These are phyloP conservation scores for Gerris buenoi DNA, from an alignment of 1,140 invertebrate species.

Conservation along the genomic window DNA sequence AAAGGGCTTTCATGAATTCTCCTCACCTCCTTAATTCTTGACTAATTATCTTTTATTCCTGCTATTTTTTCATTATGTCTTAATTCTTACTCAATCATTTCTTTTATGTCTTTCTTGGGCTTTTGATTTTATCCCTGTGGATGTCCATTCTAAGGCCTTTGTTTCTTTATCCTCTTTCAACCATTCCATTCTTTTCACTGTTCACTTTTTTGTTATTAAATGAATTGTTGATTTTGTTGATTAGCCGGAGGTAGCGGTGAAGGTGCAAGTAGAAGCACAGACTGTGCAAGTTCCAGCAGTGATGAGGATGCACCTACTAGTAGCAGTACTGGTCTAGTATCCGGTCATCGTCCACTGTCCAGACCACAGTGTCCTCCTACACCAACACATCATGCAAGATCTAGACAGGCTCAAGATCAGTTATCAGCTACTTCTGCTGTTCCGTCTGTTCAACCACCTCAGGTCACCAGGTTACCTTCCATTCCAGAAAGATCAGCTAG, in stretches of 20 bases:
- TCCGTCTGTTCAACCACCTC: background rate
- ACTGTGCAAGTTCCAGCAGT: background rate
- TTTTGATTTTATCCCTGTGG: no score
- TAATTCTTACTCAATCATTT: no score
- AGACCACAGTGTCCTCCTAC: conserved; percentile 56
- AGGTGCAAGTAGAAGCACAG: background rate
- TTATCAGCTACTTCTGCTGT: background rate
- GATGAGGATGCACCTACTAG: background rate
- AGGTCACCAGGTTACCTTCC: conserved; percentile 55
- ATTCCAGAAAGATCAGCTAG: conserved; percentile 52
- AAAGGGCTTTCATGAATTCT: no score
- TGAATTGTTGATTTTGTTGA: background rate
- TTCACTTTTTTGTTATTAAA: no score
- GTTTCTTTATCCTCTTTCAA: background rate
- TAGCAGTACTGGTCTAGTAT: background rate
- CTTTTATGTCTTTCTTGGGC: no score
- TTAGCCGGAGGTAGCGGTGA: background rate
- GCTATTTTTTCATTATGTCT: no score
- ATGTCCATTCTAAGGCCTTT: no score
- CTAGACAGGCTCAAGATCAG: conserved; percentile 21
- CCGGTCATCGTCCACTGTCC: background rate
- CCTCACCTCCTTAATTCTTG: no score
- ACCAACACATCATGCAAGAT: conserved; percentile 61
- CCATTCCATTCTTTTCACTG: no score
- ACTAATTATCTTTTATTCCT: no score